These are phyloP conservation scores for Cathartes aura DNA, from an alignment of 2,113 vertebrate species.

Conservation along the genomic window DNA sequence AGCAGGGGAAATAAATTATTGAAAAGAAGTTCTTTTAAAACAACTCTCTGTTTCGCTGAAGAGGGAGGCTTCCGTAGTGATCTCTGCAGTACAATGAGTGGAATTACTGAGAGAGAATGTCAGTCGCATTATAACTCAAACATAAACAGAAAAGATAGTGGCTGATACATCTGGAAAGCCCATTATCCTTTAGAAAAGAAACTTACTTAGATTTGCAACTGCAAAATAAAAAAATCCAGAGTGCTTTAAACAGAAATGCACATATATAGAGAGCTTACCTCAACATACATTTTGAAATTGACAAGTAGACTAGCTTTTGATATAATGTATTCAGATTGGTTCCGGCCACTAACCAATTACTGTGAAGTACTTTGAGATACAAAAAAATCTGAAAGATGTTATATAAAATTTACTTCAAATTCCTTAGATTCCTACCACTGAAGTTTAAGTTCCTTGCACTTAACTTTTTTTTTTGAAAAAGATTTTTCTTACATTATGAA, in stretches of 20 bases:
- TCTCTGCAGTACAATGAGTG: background rate
- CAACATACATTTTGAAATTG: slow-evolving; percentile 46
- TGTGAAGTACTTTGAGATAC: slow-evolving; percentile 22
- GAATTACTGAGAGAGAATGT: slow-evolving; percentile 23
- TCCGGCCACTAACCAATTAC: slow-evolving; percentile 26
- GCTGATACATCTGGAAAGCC: slow-evolving; percentile 18
- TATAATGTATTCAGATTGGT: slow-evolving; percentile 42
- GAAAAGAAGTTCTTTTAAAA: slow-evolving; percentile 8
- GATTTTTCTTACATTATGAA: slow-evolving; percentile 5
- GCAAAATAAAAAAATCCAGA: slow-evolving; percentile 34
- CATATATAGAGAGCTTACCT: background rate
- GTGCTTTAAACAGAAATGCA: background rate
- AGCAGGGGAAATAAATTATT: slow-evolving; percentile 17
- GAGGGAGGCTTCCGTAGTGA: background rate
- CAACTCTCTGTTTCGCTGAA: background rate
- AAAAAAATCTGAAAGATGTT: background rate
- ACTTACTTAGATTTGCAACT: slow-evolving; percentile 2
- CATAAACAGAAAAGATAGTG: slow-evolving; percentile 21
- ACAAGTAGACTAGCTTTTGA: slow-evolving; percentile 10
- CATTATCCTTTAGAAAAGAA: slow-evolving; percentile 39
- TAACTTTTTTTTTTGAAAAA: background rate
- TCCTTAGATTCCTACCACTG: background rate
- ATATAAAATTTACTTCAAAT: slow-evolving; percentile 39
- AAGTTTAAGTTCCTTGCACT: background rate
- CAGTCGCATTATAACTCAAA: background rate